Evolutionary conservation across 2,113 vertebrate species (phyloP).

Genomic region (Cyanocitta stelleri): DNA sequence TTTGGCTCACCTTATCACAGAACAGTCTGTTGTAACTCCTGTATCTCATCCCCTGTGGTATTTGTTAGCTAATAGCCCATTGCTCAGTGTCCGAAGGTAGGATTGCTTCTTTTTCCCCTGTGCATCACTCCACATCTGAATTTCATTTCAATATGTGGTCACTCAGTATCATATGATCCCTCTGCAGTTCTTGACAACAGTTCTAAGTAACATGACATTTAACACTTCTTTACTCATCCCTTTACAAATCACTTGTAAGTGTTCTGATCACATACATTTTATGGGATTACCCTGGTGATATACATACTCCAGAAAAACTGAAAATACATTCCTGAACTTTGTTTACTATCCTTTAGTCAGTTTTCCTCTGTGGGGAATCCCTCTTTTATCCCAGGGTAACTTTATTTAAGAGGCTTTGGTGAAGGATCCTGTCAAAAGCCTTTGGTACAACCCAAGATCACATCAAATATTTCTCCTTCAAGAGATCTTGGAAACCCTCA

Average conservation of each 20-base stretch:
- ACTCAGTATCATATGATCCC: not conserved
- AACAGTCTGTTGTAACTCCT: not conserved
- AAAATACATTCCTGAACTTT: not conserved
- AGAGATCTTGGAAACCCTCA: not conserved
- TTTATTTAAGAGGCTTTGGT: not conserved
- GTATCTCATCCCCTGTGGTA: not conserved
- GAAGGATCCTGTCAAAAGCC: not conserved
- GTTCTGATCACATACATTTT: not conserved
- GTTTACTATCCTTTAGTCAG: not conserved
- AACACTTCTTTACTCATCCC: not conserved
- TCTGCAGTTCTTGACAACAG: not conserved
- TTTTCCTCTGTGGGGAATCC: not conserved
- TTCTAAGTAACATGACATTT: not conserved
- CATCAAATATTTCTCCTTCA: not conserved
- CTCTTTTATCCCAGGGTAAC: not conserved
- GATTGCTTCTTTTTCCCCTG: not conserved
- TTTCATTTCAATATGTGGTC: not conserved
- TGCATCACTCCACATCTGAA: not conserved
- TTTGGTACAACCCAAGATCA: not conserved
- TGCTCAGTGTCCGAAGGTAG: not conserved
- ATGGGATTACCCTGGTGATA: not conserved
- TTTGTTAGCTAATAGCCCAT: not conserved
- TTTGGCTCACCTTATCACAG: not conserved
- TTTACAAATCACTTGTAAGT: not conserved
- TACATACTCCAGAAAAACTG: not conserved